Evolutionary conservation across 37 sponge, comb jelly and placozoan genomes (phyloP).

Genomic region (Amphimedon queenslandica): DNA sequence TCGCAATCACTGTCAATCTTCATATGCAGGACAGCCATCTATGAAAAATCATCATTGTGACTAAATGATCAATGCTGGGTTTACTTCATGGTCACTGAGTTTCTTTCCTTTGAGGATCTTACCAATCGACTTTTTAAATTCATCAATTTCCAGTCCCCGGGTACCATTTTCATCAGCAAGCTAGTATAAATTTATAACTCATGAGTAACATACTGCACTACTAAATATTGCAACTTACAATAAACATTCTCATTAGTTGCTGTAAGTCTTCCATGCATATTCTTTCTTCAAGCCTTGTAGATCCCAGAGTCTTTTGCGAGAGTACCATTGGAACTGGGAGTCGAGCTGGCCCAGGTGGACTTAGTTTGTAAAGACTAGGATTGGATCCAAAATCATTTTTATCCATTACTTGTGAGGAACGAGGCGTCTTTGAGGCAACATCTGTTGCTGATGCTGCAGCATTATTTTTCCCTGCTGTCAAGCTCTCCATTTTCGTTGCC

Average conservation of each 20-base stretch:
- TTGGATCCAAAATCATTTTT: no score
- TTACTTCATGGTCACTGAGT: no score
- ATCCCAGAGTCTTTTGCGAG: constrained; percentile 7
- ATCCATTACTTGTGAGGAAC: no score
- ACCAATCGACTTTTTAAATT: constrained; percentile 72
- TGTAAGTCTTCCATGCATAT: constrained; percentile 77
- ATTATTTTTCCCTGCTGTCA: no score
- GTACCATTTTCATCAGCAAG: constrained; percentile 85
- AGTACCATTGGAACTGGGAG: background rate
- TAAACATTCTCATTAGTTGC: constrained; percentile 79
- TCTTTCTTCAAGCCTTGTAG: constrained; percentile 68
- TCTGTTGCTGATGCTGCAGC: no score
- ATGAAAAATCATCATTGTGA: background rate
- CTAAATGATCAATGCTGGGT: background rate
- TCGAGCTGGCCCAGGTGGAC: no score
- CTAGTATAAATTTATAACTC: constrained; percentile 13
- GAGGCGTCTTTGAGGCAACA: no score
- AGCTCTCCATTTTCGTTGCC: no score
- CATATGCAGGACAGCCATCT: constrained; percentile 84
- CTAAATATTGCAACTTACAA: constrained; percentile 35
- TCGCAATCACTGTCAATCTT: constrained; percentile 93
- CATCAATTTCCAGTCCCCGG: constrained; percentile 83
- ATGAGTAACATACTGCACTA: background rate
- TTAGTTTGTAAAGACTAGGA: no score
- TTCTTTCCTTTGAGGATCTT: constrained; percentile 64